Percentiles rank a stretch among this genome's conserved stretches.
Conservation (phyloP, 2,888 invertebrate species). For the Busseola fusca region DNA sequence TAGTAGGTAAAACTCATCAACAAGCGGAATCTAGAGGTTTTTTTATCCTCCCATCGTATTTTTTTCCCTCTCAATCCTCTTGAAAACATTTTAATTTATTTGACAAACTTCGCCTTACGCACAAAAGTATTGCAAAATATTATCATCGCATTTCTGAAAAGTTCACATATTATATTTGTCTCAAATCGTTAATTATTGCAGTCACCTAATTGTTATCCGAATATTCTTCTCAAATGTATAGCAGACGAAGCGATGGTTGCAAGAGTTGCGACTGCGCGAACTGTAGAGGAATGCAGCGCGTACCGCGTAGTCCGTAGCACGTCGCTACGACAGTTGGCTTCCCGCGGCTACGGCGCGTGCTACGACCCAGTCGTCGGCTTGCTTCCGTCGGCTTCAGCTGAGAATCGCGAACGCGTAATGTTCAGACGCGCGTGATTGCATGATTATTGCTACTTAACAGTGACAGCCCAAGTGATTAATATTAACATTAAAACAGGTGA, state of each 20-base stretch:
- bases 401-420: conserved; percentile 75
- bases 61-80: not conserved
- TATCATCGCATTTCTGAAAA: not conserved
- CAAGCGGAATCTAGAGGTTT: not conserved
- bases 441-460: conserved; percentile 78
- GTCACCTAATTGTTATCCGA: conserved; percentile 17
- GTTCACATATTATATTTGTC: not conserved
- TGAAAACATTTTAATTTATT: not conserved
- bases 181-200: conserved; percentile 20
- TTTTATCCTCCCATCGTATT: not conserved
- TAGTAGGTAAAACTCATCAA: not conserved
- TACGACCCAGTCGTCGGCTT: conserved; percentile 54
- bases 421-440: conserved; percentile 80
- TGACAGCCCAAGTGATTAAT: conserved; percentile 83
- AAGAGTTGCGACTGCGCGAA: conserved; percentile 84
- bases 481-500: conserved; percentile 82
- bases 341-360: conserved; percentile 70
- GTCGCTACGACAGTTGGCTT: conserved; percentile 75
- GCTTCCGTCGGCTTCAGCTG: conserved; percentile 54
- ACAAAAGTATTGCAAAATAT: not conserved
- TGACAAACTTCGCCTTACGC: too few relatives aligned
- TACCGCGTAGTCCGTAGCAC: conserved; percentile 69
- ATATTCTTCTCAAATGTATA: conserved; percentile 40
- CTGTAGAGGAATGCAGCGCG: conserved; percentile 70
- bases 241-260: conserved; percentile 47